phyloP scores from a whole-genome alignment of 2,113 vertebrate genomes.

The Callaeas wilsoni region DNA sequence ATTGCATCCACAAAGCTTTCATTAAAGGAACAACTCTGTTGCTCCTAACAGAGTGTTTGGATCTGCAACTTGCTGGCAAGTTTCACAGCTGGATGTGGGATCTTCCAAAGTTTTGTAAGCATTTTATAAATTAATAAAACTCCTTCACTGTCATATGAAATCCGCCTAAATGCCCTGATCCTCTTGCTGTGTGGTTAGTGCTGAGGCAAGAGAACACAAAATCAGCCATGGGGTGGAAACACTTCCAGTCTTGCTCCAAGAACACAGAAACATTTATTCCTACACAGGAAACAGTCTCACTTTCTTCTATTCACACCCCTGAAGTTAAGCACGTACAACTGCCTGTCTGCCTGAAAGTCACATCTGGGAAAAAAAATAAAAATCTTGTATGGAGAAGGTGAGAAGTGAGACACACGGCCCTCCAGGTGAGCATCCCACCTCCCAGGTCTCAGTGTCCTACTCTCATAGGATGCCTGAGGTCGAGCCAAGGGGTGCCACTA shows the following conservation, averaged over 20 bases:
- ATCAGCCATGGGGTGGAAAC: background rate
- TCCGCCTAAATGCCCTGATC: background rate
- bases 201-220: background rate
- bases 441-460: background rate
- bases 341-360: background rate
- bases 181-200: background rate
- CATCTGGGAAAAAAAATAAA: background rate
- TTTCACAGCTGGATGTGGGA: background rate
- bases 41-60: background rate
- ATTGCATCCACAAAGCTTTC: background rate
- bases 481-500: fast-evolving
- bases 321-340: background rate
- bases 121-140: background rate
- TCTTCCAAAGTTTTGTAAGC: background rate
- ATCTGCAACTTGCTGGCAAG: background rate
- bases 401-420: background rate
- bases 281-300: background rate
- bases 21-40: background rate
- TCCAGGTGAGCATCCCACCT: background rate
- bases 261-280: background rate
- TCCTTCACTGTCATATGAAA: background rate
- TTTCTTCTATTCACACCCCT: background rate
- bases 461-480: background rate
- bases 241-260: background rate
- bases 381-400: background rate